Percentiles rank a stretch among this genome's conserved stretches.
phyloP scores from a whole-genome alignment of 2,797 vertebrate species.

The Schizopygopsis pylzovi region DNA sequence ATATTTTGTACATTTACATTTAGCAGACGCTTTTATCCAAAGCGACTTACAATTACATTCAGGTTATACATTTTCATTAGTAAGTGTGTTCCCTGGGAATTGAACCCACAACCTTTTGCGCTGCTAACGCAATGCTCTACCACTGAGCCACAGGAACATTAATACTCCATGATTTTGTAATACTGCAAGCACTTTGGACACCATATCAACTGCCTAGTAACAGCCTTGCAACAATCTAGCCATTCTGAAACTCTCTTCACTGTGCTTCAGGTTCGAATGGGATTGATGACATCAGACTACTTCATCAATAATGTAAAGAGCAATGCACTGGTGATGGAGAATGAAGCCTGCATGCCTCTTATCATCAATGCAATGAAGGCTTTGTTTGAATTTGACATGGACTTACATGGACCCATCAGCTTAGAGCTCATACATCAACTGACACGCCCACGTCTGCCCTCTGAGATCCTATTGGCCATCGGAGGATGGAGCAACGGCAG shows the following conservation, averaged over 20 bases:
- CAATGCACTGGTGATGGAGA: constrained; percentile 55
- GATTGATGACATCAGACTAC: constrained; percentile 49
- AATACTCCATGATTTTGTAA: no score
- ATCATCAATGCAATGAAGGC: constrained; percentile 67
- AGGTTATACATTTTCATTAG: no score
- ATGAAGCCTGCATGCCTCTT: constrained; percentile 59
- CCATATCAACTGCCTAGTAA: neutral
- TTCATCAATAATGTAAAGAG: constrained; percentile 49
- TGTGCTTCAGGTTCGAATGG: constrained; percentile 63
- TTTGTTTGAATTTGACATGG: constrained; percentile 64
- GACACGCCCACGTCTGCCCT: constrained; percentile 80
- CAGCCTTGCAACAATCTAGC: neutral
- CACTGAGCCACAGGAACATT: no score
- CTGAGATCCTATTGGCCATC: constrained; percentile 79
- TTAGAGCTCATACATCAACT: constrained; percentile 59
- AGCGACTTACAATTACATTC: no score
- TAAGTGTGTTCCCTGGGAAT: no score
- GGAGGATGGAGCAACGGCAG: constrained; percentile 80
- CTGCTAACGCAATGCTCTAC: no score
- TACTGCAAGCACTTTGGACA: no score
- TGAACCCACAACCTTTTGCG: no score
- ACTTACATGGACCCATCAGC: constrained; percentile 6
- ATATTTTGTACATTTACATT: neutral
- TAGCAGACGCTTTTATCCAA: no score
- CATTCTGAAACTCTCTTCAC: neutral